Evolutionary conservation across 2,113 vertebrate genomes (phyloP).

Genomic region (Poecile atricapillus): DNA sequence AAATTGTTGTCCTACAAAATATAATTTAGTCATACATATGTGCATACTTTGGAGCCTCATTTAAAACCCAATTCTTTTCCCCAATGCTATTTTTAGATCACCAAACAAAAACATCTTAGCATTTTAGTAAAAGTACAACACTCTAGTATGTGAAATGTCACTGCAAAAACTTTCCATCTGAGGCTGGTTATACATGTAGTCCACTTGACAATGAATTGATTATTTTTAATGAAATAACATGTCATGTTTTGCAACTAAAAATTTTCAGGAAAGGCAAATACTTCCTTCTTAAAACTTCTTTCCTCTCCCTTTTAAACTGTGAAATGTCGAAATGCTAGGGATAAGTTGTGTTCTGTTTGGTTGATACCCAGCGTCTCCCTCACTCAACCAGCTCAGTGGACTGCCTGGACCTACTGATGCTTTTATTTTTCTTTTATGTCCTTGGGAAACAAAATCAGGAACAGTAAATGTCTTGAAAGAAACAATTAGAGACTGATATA

Average conservation of each 20-base stretch:
- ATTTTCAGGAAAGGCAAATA: background rate
- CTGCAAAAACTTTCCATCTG: background rate
- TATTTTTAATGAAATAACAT: background rate
- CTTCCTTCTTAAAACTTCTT: background rate
- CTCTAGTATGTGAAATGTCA: background rate
- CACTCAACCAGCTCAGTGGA: background rate
- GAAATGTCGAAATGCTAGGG: background rate
- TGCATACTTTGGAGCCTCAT: background rate
- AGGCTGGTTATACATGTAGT: background rate
- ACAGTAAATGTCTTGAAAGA: background rate
- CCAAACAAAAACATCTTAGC: background rate
- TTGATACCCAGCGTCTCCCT: background rate
- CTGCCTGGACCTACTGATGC: background rate
- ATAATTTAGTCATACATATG: background rate
- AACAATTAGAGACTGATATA: background rate
- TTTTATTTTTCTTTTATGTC: background rate
- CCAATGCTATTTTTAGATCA: background rate
- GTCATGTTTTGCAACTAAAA: background rate
- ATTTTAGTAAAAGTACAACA: background rate
- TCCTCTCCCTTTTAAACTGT: background rate
- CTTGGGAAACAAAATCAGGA: background rate
- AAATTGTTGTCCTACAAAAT: background rate
- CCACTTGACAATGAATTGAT: background rate
- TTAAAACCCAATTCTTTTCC: background rate
- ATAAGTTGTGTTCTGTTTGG: background rate